Conservation (phyloP, 2,113 vertebrate species). For the Tiliqua scincoides region DNA sequence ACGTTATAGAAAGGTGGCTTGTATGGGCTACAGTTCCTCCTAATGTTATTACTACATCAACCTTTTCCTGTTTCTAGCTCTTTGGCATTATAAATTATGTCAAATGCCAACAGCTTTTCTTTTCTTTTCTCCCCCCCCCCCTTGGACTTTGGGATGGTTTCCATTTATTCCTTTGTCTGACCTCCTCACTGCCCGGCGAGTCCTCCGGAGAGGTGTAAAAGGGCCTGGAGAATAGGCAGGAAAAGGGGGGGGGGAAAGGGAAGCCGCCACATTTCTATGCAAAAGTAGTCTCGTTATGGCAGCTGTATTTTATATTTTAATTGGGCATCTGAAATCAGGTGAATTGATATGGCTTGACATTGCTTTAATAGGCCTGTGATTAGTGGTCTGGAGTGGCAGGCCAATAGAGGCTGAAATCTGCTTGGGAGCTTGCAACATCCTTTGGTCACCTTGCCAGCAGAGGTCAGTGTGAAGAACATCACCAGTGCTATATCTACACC, state of each 20-base stretch:
- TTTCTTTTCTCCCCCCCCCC: not conserved
- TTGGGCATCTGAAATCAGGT: constrained; percentile 52
- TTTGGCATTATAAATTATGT: constrained; percentile 81
- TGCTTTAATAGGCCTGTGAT: constrained; percentile 44
- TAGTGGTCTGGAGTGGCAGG: constrained; percentile 19
- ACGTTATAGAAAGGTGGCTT: constrained; percentile 82
- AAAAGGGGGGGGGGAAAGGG: constrained; percentile 5
- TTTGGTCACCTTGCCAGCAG: not conserved
- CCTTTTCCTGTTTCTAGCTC: constrained; percentile 81
- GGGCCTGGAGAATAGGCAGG: constrained; percentile 27
- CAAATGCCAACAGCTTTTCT: constrained; percentile 53
- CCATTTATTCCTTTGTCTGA: constrained; percentile 42
- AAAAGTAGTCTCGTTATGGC: constrained; percentile 27
- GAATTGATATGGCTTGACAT: constrained; percentile 29
- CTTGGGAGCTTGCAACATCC: not conserved
- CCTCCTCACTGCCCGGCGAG: not conserved
- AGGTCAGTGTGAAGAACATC: not conserved
- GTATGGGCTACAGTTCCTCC: constrained; percentile 75
- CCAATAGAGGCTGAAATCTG: constrained; percentile 33
- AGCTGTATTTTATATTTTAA: constrained; percentile 45
- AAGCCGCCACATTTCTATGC: constrained; percentile 10
- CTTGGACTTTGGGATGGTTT: constrained; percentile 39
- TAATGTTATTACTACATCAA: constrained; percentile 84
- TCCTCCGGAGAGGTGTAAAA: constrained; percentile 32
- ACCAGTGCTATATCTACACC: not conserved